Percentiles rank a stretch among this genome's conserved stretches.
Evolutionary conservation across 1,140 invertebrate genomes (phyloP).

Genomic region (Calosoma granatense): DNA sequence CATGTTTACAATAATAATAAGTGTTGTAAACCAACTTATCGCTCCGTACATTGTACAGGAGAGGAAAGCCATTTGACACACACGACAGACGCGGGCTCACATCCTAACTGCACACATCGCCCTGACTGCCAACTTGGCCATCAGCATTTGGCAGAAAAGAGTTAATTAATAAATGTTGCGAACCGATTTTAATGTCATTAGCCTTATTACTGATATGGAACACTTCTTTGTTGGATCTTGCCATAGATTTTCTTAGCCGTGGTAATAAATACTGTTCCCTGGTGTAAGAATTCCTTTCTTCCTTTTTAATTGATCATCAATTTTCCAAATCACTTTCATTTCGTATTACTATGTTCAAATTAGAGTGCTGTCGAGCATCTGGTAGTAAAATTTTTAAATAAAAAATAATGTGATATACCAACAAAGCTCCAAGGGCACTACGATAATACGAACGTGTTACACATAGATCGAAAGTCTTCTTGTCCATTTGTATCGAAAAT

Average conservation of each 20-base stretch:
- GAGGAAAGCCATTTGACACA: constrained; percentile 13
- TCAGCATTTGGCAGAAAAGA: constrained; percentile 58
- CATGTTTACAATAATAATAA: constrained; percentile 17
- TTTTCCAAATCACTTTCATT: constrained; percentile 89
- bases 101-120: constrained; percentile 81
- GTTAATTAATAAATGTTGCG: constrained; percentile 91
- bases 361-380: constrained; percentile 98
- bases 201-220: constrained; percentile 99
- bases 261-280: constrained; percentile 99
- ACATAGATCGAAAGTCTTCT: constrained; percentile 98
- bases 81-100: constrained; percentile 32
- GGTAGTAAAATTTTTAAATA: constrained; percentile 99
- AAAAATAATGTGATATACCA: constrained; percentile 98
- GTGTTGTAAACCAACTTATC: constrained; percentile 10
- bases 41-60: not conserved
- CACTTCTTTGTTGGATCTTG: constrained; percentile 98
- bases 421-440: constrained; percentile 91
- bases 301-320: constrained; percentile 93
- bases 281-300: constrained; percentile 98
- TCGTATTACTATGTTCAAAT: constrained; percentile 90
- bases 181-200: constrained; percentile 98
- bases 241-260: constrained; percentile 99
- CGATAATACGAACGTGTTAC: constrained; percentile 98
- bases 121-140: constrained; percentile 64
- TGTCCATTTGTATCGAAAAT: constrained; percentile 84